phyloP scores from a whole-genome alignment of 2,888 invertebrate species.

The Callinectes sapidus region DNA sequence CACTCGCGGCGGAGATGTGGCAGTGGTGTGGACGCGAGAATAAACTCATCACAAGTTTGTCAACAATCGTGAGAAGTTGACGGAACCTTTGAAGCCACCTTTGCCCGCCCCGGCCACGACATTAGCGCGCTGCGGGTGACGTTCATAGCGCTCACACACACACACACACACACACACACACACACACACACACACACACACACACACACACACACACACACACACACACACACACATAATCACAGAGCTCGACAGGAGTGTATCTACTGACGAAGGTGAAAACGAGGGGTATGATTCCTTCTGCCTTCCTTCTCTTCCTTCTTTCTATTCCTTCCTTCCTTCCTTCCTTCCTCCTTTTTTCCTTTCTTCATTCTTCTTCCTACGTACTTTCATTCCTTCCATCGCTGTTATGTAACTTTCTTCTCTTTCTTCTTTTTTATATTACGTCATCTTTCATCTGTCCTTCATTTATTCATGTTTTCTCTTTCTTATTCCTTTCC shows the following conservation, averaged over 20 bases:
- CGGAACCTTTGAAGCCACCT: not conserved
- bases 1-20: not conserved
- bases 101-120: not conserved
- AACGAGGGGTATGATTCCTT: not conserved
- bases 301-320: not conserved
- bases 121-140: not conserved
- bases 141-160: not conserved
- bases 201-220: conserved; percentile 1
- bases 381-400: not conserved
- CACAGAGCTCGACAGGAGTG: not conserved
- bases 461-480: too few species aligned
- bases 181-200: conserved; percentile 1
- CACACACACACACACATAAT: not conserved
- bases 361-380: not conserved
- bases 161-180: conserved; percentile 1
- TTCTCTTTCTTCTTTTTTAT: too few species aligned
- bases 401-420: not conserved
- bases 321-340: too few species aligned
- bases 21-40: not conserved
- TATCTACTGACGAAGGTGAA: not conserved
- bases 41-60: not conserved
- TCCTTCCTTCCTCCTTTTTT: too few species aligned
- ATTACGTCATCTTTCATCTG: too few species aligned
- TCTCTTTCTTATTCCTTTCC: not conserved
- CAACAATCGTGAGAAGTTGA: not conserved